phyloP scores from a whole-genome alignment of 2,888 invertebrate species.

The Amaurobius ferox region DNA sequence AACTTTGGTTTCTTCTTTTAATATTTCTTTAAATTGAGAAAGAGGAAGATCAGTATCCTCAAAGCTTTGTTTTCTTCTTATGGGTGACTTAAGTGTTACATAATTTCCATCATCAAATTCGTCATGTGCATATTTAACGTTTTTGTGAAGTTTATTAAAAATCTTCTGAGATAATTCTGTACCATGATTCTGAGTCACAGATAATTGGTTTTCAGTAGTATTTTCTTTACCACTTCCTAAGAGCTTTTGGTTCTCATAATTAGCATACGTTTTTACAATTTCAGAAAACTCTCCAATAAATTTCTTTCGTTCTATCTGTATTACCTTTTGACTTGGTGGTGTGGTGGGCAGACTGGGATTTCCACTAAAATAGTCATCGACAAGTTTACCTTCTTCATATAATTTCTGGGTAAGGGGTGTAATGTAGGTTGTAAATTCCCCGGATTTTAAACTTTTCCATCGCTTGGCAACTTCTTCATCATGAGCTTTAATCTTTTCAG shows the following conservation, averaged over 20 bases:
- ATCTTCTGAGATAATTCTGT: too few species aligned
- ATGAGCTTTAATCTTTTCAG: slow-evolving; percentile 52
- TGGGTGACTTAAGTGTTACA: background rate
- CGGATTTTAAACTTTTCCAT: slow-evolving; percentile 55
- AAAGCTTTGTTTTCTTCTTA: background rate
- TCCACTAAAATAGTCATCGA: slow-evolving; percentile 42
- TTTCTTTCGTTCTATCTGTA: slow-evolving; percentile 3
- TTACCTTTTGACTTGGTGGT: background rate
- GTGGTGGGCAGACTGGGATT: slow-evolving; percentile 40
- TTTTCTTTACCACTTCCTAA: background rate
- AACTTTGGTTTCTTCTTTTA: slow-evolving; percentile 24
- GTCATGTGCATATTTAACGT: background rate
- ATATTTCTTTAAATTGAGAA: slow-evolving; percentile 49
- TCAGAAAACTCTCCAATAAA: slow-evolving; percentile 37
- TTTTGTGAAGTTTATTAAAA: background rate
- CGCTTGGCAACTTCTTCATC: slow-evolving; percentile 52
- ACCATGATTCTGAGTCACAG: too few species aligned
- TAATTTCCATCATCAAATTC: background rate
- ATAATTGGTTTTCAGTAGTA: background rate
- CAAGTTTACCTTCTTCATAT: slow-evolving; percentile 56
- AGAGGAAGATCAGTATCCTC: slow-evolving; percentile 18
- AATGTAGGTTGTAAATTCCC: slow-evolving; percentile 20
- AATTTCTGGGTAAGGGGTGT: slow-evolving; percentile 25
- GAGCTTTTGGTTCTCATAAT: slow-evolving; percentile 41
- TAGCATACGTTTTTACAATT: slow-evolving; percentile 41